Conservation (phyloP, 2,888 invertebrate genomes). For the Invenusta paracnida region DNA sequence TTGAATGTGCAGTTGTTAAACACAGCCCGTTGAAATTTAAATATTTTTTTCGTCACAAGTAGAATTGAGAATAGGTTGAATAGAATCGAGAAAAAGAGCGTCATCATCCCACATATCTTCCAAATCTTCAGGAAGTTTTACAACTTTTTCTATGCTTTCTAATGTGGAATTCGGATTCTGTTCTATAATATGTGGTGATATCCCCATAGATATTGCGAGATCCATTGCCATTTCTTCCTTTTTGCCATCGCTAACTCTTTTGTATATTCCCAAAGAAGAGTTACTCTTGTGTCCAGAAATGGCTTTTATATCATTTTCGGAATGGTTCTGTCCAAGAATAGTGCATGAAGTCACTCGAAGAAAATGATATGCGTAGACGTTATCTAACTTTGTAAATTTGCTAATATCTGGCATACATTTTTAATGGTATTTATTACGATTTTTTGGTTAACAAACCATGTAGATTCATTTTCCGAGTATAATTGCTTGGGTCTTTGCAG, state of each 20-base stretch:
- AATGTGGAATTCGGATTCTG: conserved; percentile 19
- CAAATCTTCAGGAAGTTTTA: conserved; percentile 21
- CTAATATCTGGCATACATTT: conserved; percentile 11
- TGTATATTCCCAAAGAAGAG: conserved; percentile 22
- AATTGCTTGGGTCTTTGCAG: conserved; percentile 4
- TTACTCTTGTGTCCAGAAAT: background rate
- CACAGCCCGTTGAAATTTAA: background rate
- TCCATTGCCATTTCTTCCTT: conserved; percentile 17
- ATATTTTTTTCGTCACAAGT: background rate
- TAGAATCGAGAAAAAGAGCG: conserved; percentile 3
- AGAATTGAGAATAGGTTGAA: conserved; percentile 4
- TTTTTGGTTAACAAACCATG: conserved; percentile 11
- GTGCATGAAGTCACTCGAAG: conserved; percentile 6
- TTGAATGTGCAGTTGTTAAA: conserved; percentile 26
- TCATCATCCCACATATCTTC: conserved; percentile 19
- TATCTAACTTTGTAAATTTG: background rate
- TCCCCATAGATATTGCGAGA: conserved; percentile 1
- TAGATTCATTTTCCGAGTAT: background rate
- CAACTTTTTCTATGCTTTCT: background rate
- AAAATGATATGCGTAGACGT: background rate
- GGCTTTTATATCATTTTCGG: conserved; percentile 5
- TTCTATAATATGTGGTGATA: conserved; percentile 13
- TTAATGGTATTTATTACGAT: conserved; percentile 2
- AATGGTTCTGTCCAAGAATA: conserved; percentile 21
- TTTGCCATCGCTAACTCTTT: conserved; percentile 1